Percentiles rank a stretch among this genome's conserved stretches.
phyloP scores from a whole-genome alignment of 2,888 invertebrate genomes.

The Hydraecia micacea region DNA sequence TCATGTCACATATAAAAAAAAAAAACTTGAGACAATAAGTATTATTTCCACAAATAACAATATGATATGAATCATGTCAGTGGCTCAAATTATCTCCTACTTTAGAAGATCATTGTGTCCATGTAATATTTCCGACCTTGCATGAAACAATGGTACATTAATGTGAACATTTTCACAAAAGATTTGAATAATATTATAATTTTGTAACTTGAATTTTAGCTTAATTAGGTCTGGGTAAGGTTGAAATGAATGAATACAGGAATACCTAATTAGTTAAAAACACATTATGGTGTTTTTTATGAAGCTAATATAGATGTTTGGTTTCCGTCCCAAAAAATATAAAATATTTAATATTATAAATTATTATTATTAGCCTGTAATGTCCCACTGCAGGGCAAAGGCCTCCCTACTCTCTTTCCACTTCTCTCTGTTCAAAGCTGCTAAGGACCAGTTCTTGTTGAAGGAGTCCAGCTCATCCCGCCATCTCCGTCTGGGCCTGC shows the following conservation, averaged over 20 bases:
- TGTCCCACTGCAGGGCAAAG: too few relatives aligned
- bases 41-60: slow-evolving; percentile 16
- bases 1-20: not conserved
- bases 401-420: too few relatives aligned
- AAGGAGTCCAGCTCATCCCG: too few relatives aligned
- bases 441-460: too few relatives aligned
- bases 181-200: slow-evolving; percentile 40
- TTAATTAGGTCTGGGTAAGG: slow-evolving; percentile 29
- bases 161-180: slow-evolving; percentile 45
- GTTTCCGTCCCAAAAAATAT: not conserved
- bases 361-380: too few relatives aligned
- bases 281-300: not conserved
- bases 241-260: slow-evolving; percentile 18
- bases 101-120: slow-evolving; percentile 33
- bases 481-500: too few relatives aligned
- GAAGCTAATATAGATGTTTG: not conserved
- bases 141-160: slow-evolving; percentile 46
- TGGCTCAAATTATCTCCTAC: slow-evolving; percentile 32
- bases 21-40: slow-evolving; percentile 2
- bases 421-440: too few relatives aligned
- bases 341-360: not conserved
- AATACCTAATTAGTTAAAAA: slow-evolving; percentile 14
- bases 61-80: slow-evolving; percentile 31
- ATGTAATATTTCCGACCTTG: slow-evolving; percentile 56
- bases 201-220: slow-evolving; percentile 26